Percentiles rank a stretch among this genome's conserved stretches.
These are phyloP conservation scores for Oncorhynchus mykiss DNA, from an alignment of 2,113 vertebrate species.

Conservation along the genomic window DNA sequence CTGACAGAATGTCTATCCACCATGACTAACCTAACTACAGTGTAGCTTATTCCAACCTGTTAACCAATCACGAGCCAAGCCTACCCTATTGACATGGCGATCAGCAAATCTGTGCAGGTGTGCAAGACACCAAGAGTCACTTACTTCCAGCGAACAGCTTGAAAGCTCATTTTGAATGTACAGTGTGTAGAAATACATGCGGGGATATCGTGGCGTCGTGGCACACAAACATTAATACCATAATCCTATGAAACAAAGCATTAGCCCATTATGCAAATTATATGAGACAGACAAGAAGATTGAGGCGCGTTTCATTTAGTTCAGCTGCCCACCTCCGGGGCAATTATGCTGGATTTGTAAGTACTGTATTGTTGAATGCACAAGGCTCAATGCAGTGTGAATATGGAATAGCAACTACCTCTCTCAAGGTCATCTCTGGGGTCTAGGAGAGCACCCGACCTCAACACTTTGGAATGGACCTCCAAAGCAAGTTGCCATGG, in stretches of 20 bases:
- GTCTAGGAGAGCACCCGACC: conserved; percentile 36
- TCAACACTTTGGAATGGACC: conserved; percentile 23
- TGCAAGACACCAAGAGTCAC: not conserved
- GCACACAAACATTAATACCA: conserved; percentile 5
- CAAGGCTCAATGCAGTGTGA: not conserved
- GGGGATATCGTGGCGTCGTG: not conserved
- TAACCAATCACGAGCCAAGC: no score
- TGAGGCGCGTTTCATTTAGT: conserved; percentile 18
- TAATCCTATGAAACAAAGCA: conserved; percentile 28
- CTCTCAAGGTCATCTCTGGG: conserved; percentile 5
- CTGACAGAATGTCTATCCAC: no score
- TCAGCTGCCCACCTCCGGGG: conserved; percentile 26
- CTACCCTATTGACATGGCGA: no score
- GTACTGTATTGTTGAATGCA: conserved; percentile 7
- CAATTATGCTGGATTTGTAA: conserved; percentile 7
- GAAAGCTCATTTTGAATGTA: not conserved
- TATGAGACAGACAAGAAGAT: conserved; percentile 10
- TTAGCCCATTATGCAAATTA: conserved; percentile 31
- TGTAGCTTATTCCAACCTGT: no score
- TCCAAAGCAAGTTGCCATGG: conserved; percentile 45
- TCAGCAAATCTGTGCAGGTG: not conserved
- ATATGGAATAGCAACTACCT: not conserved
- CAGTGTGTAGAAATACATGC: not conserved
- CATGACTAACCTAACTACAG: no score
- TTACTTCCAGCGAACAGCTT: not conserved